Evolutionary conservation across 2,113 vertebrate genomes (phyloP).

Genomic region (Esox niger): DNA sequence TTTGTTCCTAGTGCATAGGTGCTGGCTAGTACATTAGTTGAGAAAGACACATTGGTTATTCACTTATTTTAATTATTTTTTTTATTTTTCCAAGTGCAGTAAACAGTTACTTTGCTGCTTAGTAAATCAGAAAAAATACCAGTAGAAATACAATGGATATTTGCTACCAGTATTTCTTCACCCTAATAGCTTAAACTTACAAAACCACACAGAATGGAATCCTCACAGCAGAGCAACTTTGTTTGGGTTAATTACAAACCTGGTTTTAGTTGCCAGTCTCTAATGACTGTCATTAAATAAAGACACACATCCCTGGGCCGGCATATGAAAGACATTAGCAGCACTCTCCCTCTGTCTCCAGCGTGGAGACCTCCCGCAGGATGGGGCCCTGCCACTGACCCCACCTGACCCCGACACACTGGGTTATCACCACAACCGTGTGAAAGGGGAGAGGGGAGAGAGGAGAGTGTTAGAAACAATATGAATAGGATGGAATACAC

Average conservation of each 20-base stretch:
- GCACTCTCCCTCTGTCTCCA: constrained; percentile 52
- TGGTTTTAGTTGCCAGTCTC: background rate
- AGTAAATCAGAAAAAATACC: too few relatives aligned
- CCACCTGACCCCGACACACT: constrained; percentile 69
- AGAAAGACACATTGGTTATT: too few relatives aligned
- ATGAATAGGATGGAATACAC: background rate
- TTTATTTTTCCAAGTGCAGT: too few relatives aligned
- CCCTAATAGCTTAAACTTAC: background rate
- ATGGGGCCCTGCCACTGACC: constrained; percentile 74
- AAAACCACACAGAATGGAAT: background rate
- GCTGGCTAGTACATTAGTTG: too few relatives aligned
- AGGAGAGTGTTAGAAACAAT: constrained; percentile 13
- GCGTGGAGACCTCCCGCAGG: constrained; percentile 72
- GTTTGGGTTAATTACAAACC: background rate
- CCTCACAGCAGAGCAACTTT: background rate
- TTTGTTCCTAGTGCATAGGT: too few relatives aligned
- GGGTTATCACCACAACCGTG: constrained; percentile 78
- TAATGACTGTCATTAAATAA: constrained; percentile 3
- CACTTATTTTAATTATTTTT: too few relatives aligned
- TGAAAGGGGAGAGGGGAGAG: constrained; percentile 55
- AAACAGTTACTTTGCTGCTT: too few relatives aligned
- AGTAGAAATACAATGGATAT: background rate
- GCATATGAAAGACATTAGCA: constrained; percentile 80
- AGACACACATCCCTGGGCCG: constrained; percentile 8
- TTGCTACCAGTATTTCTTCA: too few relatives aligned